Base-by-base conservation (phyloP, 2,888 invertebrate species). In the Creontiades dilutus region DNA sequence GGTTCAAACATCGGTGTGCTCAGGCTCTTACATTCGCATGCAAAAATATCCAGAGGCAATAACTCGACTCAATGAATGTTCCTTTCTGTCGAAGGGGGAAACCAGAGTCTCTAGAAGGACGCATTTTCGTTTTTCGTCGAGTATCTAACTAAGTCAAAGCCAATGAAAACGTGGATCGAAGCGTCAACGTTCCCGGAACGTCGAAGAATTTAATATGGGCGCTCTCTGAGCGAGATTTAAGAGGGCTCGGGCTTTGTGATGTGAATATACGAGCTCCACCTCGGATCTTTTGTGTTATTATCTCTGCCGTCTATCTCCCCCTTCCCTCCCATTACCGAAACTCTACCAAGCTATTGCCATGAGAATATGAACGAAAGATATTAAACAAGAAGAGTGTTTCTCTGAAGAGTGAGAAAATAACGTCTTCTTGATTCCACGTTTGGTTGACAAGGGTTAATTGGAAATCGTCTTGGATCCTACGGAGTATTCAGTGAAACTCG, bases 151-250 rank as follows among this genome's bases (percentile, higher is more conserved):
- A 68, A 68, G 61, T 23, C 68, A 68, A 68, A 68, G 68, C 68
- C 68, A 68, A 23, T 23, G 68, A 68, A 68, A 68, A 68, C 68
- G 68, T 68, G 23, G 68, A 68, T 68, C 68, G 68, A 68, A 68
- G 68, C 68, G 68, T 68, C 68, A 68, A 68, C 68, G 23, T 23
- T 23, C 68, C 68, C 23, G 19, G 68, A 68, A 68, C 23, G 68
- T 68, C 68, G 68, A 68, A 68, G 68, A 68, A 68, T 68, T 68
- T 68, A 68, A 68, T 68, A 68, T 68, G 68, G 68, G 68, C 68
- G 68, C 23, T 23, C 68, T 19, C 27, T 7, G 68, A 23, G 68
- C 23, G 68, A 68, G 68, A 68, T 68, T 68, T 68, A 68, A 68
- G 68, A 23, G n/a, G 19, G 57, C 7, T 16, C 57, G 57, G 68